phyloP scores from a whole-genome alignment of 2,888 invertebrate genomes.

The Antitype chi region DNA sequence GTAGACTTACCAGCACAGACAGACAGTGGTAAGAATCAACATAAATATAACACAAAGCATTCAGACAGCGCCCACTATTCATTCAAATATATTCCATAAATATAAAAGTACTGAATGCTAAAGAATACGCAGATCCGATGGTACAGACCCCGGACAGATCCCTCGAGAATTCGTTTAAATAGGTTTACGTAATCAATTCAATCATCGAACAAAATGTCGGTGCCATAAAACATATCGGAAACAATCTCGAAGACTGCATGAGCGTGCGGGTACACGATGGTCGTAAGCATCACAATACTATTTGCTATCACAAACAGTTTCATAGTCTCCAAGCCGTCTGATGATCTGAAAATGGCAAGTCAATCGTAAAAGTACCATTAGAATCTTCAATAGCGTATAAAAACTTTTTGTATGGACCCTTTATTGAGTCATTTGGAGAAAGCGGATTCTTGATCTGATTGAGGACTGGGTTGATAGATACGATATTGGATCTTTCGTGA shows the following conservation, averaged over 20 bases:
- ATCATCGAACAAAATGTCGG: conserved; percentile 69
- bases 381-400: conserved; percentile 49
- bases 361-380: conserved; percentile 44
- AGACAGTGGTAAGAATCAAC: neutral
- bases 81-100: conserved; percentile 39
- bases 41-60: neutral
- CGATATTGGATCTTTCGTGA: conserved; percentile 43
- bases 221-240: conserved; percentile 87
- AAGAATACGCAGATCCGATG: conserved; percentile 14
- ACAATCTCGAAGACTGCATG: conserved; percentile 90
- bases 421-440: conserved; percentile 51
- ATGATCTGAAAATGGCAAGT: conserved; percentile 83
- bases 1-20: neutral
- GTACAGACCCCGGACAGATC: conserved; percentile 3
- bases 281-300: conserved; percentile 93
- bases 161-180: conserved; percentile 12
- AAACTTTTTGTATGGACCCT: conserved; percentile 51
- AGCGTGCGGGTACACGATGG: conserved; percentile 94
- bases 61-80: neutral
- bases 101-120: conserved; percentile 23
- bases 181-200: conserved; percentile 57
- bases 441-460: conserved; percentile 53
- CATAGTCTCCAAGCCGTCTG: conserved; percentile 94
- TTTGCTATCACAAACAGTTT: conserved; percentile 95
- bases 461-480: conserved; percentile 40